These are phyloP conservation scores for Lagocephalus sceleratus DNA, from an alignment of 2,797 vertebrate genomes.

Conservation along the genomic window DNA sequence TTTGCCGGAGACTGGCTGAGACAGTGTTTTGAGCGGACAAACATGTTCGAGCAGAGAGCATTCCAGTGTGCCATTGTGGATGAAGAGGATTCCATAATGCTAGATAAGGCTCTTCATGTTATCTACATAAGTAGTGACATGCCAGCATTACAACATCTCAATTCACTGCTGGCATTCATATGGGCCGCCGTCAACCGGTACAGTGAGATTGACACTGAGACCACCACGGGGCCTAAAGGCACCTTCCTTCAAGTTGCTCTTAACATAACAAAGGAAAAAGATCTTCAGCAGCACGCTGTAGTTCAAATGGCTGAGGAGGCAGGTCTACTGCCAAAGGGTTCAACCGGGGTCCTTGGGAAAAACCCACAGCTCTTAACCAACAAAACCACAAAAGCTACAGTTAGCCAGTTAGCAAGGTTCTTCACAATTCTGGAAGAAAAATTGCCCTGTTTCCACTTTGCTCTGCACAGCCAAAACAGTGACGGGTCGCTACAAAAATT, in stretches of 20 bases:
- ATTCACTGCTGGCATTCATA: conserved; percentile 43
- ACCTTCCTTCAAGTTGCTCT: no score
- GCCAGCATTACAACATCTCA: conserved; percentile 47
- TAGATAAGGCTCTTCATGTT: conserved; percentile 41
- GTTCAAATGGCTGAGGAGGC: conserved; percentile 40
- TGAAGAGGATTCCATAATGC: conserved; percentile 65
- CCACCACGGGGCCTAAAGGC: conserved; percentile 6
- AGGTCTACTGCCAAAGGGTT: conserved; percentile 27
- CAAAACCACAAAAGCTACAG: neutral
- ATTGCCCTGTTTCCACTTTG: neutral
- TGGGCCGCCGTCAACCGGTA: conserved; percentile 40
- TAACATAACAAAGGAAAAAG: neutral
- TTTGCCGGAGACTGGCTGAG: conserved; percentile 49
- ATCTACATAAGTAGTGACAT: conserved; percentile 26
- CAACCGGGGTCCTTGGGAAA: conserved; percentile 3
- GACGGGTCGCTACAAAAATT: no score
- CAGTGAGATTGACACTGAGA: neutral
- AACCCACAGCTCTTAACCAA: neutral
- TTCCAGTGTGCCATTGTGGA: conserved; percentile 66
- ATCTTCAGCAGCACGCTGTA: neutral
- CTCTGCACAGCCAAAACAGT: no score
- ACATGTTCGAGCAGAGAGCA: conserved; percentile 34
- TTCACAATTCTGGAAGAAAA: conserved; percentile 14
- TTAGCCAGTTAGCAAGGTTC: conserved; percentile 32
- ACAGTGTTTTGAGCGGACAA: conserved; percentile 20